phyloP scores from a whole-genome alignment of 2,888 invertebrate species.

The Agriotes lineatus region DNA sequence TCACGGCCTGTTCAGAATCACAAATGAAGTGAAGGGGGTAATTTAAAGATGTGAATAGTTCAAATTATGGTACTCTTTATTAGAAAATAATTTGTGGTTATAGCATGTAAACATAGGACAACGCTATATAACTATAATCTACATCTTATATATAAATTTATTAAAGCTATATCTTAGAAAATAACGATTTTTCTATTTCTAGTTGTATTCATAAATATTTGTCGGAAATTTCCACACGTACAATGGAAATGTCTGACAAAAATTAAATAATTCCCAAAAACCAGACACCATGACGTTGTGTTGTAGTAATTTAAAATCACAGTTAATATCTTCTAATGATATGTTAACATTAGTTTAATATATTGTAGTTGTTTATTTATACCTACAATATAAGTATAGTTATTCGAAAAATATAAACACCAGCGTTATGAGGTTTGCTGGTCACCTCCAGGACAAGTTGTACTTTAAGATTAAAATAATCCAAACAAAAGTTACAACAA shows the following conservation, averaged over 20 bases:
- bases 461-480: too few relatives aligned
- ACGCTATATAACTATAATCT: too few relatives aligned
- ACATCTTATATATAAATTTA: too few relatives aligned
- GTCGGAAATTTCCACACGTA: constrained; percentile 21
- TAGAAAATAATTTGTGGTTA: too few relatives aligned
- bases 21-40: too few relatives aligned
- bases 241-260: constrained; percentile 26
- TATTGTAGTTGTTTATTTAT: not conserved
- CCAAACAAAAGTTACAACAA: not conserved
- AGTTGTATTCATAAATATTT: not conserved
- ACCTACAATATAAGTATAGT: not conserved
- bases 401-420: too few relatives aligned
- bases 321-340: not conserved
- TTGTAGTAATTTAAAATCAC: constrained; percentile 13
- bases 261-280: not conserved
- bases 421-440: too few relatives aligned
- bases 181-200: not conserved
- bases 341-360: not conserved
- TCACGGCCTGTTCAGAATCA: too few relatives aligned
- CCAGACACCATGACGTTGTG: not conserved
- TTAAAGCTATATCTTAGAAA: not conserved
- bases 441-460: too few relatives aligned
- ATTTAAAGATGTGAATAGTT: too few relatives aligned
- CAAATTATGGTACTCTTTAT: too few relatives aligned
- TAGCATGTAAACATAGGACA: too few relatives aligned